Conservation (phyloP, 2,888 invertebrate species). For the Muschampia plurimacula region DNA sequence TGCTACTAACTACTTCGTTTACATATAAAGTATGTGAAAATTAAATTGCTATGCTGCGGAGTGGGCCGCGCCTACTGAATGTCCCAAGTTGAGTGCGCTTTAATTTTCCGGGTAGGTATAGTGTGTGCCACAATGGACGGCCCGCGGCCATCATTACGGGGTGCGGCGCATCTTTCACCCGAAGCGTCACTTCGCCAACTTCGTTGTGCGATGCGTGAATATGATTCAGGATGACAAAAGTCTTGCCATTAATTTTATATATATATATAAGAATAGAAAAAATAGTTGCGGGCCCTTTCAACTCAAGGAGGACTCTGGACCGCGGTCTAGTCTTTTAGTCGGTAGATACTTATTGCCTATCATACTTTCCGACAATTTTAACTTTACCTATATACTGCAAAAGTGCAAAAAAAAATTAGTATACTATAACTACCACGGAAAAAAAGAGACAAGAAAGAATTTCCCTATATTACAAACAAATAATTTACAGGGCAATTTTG, state of each 20-base stretch:
- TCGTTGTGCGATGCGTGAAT: conserved; percentile 53
- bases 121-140: conserved; percentile 60
- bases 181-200: conserved; percentile 52
- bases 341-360: no score
- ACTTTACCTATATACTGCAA: no score
- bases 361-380: no score
- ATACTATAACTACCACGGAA: no score
- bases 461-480: no score
- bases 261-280: no score
- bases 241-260: background rate
- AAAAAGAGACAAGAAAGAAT: no score
- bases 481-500: no score
- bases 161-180: conserved; percentile 59
- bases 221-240: conserved; percentile 30
- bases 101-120: conserved; percentile 77
- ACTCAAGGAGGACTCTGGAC: no score
- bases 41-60: conserved; percentile 36
- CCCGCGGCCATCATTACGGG: conserved; percentile 73
- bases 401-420: no score
- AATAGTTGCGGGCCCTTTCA: no score
- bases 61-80: conserved; percentile 44
- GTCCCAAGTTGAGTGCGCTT: conserved; percentile 66
- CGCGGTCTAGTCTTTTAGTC: no score
- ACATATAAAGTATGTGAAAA: conserved; percentile 44
- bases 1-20: conserved; percentile 34